phyloP scores from a whole-genome alignment of 2,113 vertebrate species.

The Amazona vittata region DNA sequence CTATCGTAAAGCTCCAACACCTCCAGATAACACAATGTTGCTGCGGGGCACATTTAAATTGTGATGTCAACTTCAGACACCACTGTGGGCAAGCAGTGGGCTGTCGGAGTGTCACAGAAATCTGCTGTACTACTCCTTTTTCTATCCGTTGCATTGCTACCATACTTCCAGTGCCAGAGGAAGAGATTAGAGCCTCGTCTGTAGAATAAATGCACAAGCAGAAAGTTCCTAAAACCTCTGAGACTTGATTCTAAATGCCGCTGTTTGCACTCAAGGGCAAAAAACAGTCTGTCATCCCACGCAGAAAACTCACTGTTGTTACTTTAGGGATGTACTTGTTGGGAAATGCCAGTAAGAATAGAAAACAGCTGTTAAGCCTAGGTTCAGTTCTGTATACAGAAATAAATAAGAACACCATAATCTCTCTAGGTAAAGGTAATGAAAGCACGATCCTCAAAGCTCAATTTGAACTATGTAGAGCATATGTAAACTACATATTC shows the following conservation, averaged over 20 bases:
- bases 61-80: background rate
- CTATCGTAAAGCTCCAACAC: background rate
- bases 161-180: background rate
- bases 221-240: background rate
- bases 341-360: background rate
- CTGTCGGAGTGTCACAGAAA: background rate
- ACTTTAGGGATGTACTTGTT: background rate
- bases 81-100: background rate
- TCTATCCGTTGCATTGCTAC: background rate
- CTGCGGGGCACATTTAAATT: background rate
- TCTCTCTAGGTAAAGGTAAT: background rate
- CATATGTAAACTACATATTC: background rate
- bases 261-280: background rate
- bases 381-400: background rate
- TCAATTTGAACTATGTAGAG: background rate
- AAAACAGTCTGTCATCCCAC: background rate
- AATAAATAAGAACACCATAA: background rate
- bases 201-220: background rate
- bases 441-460: background rate
- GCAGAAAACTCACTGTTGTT: background rate
- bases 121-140: background rate
- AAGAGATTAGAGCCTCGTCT: background rate
- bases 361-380: background rate
- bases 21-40: background rate
- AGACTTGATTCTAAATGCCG: background rate